Evolutionary conservation across 2,888 invertebrate genomes (phyloP), one percentile per base, ranked within the genome.

Genomic region (Silvanus unidentatus): DNA sequence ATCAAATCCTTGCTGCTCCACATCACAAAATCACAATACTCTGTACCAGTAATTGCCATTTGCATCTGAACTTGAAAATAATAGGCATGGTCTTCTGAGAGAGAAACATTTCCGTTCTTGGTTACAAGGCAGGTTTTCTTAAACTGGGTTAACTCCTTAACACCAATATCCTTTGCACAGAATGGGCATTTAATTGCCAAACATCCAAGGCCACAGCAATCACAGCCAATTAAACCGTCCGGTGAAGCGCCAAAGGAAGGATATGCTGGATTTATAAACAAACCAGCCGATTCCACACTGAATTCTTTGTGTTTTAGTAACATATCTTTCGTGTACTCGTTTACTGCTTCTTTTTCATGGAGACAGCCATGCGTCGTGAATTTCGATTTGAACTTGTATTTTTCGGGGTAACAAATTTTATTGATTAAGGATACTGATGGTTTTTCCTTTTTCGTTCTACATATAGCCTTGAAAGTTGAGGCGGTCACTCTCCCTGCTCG

Each of bases 41-140:
- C 39, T 5, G 10, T 14, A 3, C 39, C 39, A 14, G 43, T 42
- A 4, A 42, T 22, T 16, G 36, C 39, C 36, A 42, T 42, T 41
- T 42, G 43, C 14, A 39, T 15, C 16, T 42, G 43, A 4, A 42
- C 12, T 41, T 42, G 43, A 22, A 16, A 42, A 14, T 42, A 42
- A 16, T 42, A 42, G 5, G 39, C 1, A 12, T 35, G 30, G 32
- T 73, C 74, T 48, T 16, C 10, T 6, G 16, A 13, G 13, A 39
- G 8, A 11, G 10, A 9, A 5, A 39, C n/a, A n/a, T n/a, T n/a
- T 10, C 16, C 10, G 8, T 28, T 10, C 28, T 9, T 28, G 8
- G 10, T 28, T 28, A 28, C 10, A 8, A 28, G 28, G 28, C 28
- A 28, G 10, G 8, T 28, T 8, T 28, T 10, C 28, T 28, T 28